These are phyloP conservation scores for Muntiacus muntjak DNA, from an alignment of 2,113 vertebrate genomes.

Conservation along the genomic window DNA sequence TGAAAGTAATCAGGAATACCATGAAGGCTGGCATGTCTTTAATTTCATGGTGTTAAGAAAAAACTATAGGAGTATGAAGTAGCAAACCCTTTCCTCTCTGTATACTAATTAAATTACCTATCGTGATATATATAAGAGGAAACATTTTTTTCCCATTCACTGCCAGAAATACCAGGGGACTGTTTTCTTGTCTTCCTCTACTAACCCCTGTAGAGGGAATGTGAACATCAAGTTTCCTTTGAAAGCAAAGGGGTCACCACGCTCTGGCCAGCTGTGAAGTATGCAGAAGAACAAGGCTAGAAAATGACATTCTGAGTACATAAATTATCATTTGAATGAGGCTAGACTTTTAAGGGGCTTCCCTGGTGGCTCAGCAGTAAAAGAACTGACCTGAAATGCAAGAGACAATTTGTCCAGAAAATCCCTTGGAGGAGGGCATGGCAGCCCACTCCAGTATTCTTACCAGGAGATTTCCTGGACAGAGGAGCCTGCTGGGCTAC, in stretches of 20 bases:
- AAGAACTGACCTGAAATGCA: background rate
- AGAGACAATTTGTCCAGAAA: background rate
- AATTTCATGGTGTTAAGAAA: constrained; percentile 75
- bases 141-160: background rate
- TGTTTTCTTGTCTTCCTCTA: constrained; percentile 14
- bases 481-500: background rate
- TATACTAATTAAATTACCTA: constrained; percentile 64
- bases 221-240: constrained; percentile 37
- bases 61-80: constrained; percentile 62
- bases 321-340: constrained; percentile 62
- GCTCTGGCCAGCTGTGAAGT: constrained; percentile 24
- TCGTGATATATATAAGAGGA: constrained; percentile 8
- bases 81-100: constrained; percentile 42
- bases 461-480: background rate
- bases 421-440: background rate
- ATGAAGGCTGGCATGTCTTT: constrained; percentile 57
- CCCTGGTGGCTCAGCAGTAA: background rate
- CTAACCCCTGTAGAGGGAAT: background rate
- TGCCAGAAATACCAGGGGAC: constrained; percentile 1
- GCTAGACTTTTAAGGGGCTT: background rate
- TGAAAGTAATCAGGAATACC: constrained; percentile 64
- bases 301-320: constrained; percentile 17
- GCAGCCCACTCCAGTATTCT: background rate
- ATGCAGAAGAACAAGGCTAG: background rate
- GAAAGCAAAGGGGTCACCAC: constrained; percentile 52